Percentiles rank a stretch among this genome's conserved stretches.
phyloP scores from a whole-genome alignment of 2,113 vertebrate species.

The Cyanoderma ruficeps region DNA sequence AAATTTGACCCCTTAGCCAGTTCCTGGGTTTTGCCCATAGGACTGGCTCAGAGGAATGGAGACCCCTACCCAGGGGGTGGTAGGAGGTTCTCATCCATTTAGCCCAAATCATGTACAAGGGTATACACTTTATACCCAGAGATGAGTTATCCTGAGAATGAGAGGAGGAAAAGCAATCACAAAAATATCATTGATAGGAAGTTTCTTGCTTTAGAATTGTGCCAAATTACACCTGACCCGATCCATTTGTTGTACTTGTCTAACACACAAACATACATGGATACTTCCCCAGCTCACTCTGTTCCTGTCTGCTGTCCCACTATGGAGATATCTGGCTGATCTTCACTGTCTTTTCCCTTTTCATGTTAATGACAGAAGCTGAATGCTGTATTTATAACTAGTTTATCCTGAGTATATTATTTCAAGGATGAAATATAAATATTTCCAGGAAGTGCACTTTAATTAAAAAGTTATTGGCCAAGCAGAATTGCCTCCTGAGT shows the following conservation, averaged over 20 bases:
- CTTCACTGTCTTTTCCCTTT: not conserved
- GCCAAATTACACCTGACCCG: not conserved
- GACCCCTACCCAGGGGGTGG: not conserved
- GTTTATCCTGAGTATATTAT: constrained; percentile 11
- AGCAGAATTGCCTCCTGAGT: constrained; percentile 26
- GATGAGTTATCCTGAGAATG: not conserved
- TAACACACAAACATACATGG: accelerated
- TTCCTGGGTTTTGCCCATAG: not conserved
- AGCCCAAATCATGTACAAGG: not conserved
- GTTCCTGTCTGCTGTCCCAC: not conserved
- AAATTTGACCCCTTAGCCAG: not conserved
- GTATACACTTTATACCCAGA: not conserved
- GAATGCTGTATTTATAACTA: not conserved
- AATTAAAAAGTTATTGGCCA: constrained; percentile 41
- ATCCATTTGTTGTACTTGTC: not conserved
- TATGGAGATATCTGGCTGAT: not conserved
- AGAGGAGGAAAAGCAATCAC: not conserved
- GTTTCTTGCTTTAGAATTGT: not conserved
- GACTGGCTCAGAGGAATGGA: not conserved
- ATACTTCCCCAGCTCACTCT: not conserved
- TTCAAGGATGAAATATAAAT: constrained; percentile 23
- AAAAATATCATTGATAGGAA: not conserved
- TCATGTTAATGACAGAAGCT: not conserved
- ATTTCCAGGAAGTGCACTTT: constrained; percentile 23
- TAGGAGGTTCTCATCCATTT: not conserved